phyloP scores from a whole-genome alignment of 2,113 vertebrate species.

The Melanostigma gelatinosum region DNA sequence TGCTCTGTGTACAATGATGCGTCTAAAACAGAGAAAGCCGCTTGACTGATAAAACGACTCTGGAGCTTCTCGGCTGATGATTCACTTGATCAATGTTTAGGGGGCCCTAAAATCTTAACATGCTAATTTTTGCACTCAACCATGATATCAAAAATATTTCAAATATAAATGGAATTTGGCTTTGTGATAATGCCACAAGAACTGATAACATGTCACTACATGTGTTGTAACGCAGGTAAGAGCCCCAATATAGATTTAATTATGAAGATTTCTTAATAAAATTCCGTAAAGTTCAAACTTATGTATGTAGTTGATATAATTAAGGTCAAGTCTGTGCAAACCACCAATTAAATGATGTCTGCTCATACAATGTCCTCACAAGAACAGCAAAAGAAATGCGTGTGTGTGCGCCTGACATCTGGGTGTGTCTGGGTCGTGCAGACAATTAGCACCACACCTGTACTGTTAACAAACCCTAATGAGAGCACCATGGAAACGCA shows the following conservation, averaged over 20 bases:
- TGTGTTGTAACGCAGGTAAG: not conserved
- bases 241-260: not conserved
- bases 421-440: conserved; percentile 55
- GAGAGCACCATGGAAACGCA: conserved; percentile 72
- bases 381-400: conserved; percentile 3
- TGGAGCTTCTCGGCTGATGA: not conserved
- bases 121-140: not conserved
- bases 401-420: conserved; percentile 36
- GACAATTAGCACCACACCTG: conserved; percentile 78
- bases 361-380: conserved; percentile 3
- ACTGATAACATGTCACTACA: not conserved
- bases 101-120: not conserved
- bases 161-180: not conserved
- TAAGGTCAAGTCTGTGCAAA: conserved; percentile 12
- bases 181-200: not conserved
- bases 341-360: not conserved
- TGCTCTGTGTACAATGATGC: not conserved
- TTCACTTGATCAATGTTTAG: not conserved
- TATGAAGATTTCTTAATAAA: not conserved
- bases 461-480: conserved; percentile 78
- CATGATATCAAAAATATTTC: not conserved
- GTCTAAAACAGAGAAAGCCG: not conserved
- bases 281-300: not conserved
- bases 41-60: not conserved
- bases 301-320: not conserved